Base-by-base conservation (phyloP, 2,113 vertebrate species). In the Pangasianodon gigas region DNA sequence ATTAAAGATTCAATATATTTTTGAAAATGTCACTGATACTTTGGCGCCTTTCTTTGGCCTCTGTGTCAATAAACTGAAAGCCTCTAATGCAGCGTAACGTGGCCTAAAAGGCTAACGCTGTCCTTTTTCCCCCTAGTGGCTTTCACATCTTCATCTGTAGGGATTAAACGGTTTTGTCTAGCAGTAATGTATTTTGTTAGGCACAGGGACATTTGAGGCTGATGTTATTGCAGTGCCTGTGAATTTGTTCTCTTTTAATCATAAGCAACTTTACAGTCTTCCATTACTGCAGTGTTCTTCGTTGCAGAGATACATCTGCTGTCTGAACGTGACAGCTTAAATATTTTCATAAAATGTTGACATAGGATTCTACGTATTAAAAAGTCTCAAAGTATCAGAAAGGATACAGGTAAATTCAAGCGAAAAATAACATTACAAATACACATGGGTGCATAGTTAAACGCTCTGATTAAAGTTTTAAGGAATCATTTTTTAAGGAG, bases 161-260 rank as follows among this genome's bases (percentile, higher is more conserved):
- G 52, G 56, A 84, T 67, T 13, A 74, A 84, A 65, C 41, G 69
- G 54, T 81, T 87, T 65, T 81, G 24, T 82, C 44, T 46, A 84
- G 84, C 69, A 11, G 80, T 86, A 80, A 77, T 81, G 84, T 88
- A 86, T 93, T 93, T 91, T 67, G 89, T 92, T 90, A 88, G 71
- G 79, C 87, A 26, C 29, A 60, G 60, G 54, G 89, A 67, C 56
- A 24, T 52, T 48, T 44, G 48, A 69, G 54, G 89, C 82, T 56
- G 77, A 81, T 85, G 85, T 86, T 88, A 91, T 93, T 84, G 75
- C 84, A 88, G 81, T 46, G 21, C 48, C 62, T 41, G 65, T 69
- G 80, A 60, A 88, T 82, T 89, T 18, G 11, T 58, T 80, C 65
- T 3, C 4, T 62, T 54, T 85, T 88, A 60, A 89, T 89, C 41